phyloP scores from a whole-genome alignment of 2,888 invertebrate genomes.

The Diplolepis rosae region DNA sequence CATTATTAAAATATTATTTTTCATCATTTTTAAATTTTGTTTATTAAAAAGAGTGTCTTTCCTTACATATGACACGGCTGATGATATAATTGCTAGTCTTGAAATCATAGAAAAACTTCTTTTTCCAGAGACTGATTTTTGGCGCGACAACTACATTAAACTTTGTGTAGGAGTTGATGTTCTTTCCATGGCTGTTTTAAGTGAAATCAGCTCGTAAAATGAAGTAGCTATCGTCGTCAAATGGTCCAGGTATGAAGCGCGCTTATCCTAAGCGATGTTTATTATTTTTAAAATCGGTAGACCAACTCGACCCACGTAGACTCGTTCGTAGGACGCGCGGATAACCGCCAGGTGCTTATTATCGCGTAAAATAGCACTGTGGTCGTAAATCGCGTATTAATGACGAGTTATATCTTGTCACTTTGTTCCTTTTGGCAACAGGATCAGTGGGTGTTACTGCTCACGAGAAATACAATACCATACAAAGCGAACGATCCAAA shows the following conservation, averaged over 20 bases:
- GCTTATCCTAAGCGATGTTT: background rate
- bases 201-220: background rate
- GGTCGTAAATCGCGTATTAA: background rate
- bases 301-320: background rate
- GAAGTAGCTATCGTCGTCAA: background rate
- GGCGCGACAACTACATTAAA: too few relatives aligned
- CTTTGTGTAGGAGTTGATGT: background rate
- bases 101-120: too few relatives aligned
- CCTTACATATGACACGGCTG: too few relatives aligned
- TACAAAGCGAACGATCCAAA: background rate
- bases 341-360: background rate
- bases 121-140: too few relatives aligned
- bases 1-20: too few relatives aligned
- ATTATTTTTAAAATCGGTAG: background rate
- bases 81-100: too few relatives aligned
- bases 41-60: too few relatives aligned
- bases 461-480: background rate
- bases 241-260: background rate
- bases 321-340: background rate
- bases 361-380: background rate
- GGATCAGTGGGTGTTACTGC: background rate
- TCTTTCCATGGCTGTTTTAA: background rate
- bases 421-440: background rate
- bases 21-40: too few relatives aligned
- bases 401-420: background rate